Evolutionary conservation across 2,113 vertebrate genomes (phyloP), one percentile per base, ranked within the genome.

Genomic region (Podarcis muralis): DNA sequence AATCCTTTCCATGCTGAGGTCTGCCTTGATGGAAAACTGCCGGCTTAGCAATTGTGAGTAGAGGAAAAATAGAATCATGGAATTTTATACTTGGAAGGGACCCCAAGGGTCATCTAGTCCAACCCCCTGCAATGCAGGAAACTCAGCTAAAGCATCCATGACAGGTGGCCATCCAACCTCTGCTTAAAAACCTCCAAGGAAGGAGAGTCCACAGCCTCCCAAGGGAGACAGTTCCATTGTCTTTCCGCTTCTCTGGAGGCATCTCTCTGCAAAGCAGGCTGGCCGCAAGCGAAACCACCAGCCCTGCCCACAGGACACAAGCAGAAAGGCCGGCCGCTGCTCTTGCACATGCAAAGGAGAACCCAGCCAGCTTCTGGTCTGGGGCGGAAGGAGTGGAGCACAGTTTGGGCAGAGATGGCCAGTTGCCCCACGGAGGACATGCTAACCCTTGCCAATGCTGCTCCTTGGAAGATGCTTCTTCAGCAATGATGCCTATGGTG

Each of bases 1-100:
- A 62, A 20, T 62, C 59, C 18, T 62, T 62, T 62, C 59, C 66
- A 69, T 53, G 48, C 48, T 53, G 48, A 53, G 48, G 25, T 25
- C 7, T 25, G 22, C 66, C 8, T 69, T 69, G 66, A 1, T 23
- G 25, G 25, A 11, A 69, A 69, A 69, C 20, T 22, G 6, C 23
- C 7, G 25, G 6, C 66, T 79, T 91, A 90, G 88, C 81, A 92
- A 91, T 91, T 86, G 89, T 89, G 92, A 91, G 87, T 53, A 7
- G 0, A 88, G 48, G 48, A 53, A 12, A 53, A 53, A 53, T 53
- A 53, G 9, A 53, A 53, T 12, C 48, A 53, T 53, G 48, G 48
- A 53, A 53, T 53, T 53, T 53, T 53, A 53, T 2, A 53, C 48
- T 11, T 53, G 48, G 48, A 53, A 53, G 48, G 48, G 11, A 12